Base-by-base conservation (phyloP, 2,797 vertebrate species). In the Gobio occitaniae region DNA sequence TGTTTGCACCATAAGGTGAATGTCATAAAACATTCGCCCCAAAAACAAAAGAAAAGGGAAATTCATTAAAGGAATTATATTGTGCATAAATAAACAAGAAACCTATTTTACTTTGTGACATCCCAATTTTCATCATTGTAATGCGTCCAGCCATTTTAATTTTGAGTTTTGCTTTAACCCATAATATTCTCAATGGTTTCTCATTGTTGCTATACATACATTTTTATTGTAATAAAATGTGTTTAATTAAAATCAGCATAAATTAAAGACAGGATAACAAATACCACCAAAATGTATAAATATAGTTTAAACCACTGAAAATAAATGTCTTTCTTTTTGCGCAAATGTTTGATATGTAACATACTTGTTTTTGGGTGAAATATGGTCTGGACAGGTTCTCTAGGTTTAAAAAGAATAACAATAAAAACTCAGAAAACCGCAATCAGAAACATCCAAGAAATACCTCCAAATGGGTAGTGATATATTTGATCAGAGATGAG, bases 71-170 rank as follows among this genome's bases (percentile, higher is more conserved):
- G 19, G 13, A 78, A 63, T 11, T 17, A 19, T 47, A 47, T 19
- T 17, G 15, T 17, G 38, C 41, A 78, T 19, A 47, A 65, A 78
- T 63, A 29, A 77, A 29, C 75, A 77, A 77, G 6, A 77, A 77
- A n/a, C 19, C 19, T 16, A 13, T 41, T 41, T 41, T 76, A 36
- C 16, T 32, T 74, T 1, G 7, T 32, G 15, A 36, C 10, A 19
- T 52, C 15, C 47, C 70, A 32, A 48, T 32, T 59, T 47, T 29
- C 44, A 72, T 32, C n/a, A 76, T 19, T 21, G 3, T 54, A 56
- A 56, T 56, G 19, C 21, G n/a, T 78, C 8, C 54, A 21, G 29
- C 41, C 19, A 59, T 44, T 41, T 59, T 16, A 4, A 75, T 75
- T 54, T 54, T 2, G 15, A 36, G 72, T 52, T 74, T 36, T 21